A percentile compares a stretch with the other conserved stretches of the same genome.
These are phyloP conservation scores for Cirrhinus mrigala DNA, from an alignment of 2,797 vertebrate species.

Conservation along the genomic window DNA sequence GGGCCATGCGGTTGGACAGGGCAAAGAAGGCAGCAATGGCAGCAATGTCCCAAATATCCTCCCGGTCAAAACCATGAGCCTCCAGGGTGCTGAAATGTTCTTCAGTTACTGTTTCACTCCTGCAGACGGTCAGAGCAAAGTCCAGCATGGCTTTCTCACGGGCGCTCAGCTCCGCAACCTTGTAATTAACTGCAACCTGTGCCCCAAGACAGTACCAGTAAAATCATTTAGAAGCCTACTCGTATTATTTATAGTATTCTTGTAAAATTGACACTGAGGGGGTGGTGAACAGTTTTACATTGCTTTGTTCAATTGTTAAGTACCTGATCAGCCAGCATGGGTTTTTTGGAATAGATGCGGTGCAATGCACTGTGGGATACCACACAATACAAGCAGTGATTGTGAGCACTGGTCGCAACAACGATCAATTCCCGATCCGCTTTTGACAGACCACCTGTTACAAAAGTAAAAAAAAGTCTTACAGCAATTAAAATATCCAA, in stretches of 20 bases:
- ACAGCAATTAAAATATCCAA: not conserved
- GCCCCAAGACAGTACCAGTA: not conserved
- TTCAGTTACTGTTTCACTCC: slow-evolving; percentile 83
- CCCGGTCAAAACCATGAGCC: slow-evolving; percentile 82
- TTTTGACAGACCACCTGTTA: slow-evolving; percentile 84
- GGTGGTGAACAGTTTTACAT: not conserved
- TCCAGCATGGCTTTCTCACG: slow-evolving; percentile 85
- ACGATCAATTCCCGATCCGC: slow-evolving; percentile 88
- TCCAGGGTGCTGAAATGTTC: slow-evolving; percentile 82
- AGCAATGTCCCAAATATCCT: slow-evolving; percentile 89
- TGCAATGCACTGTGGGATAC: slow-evolving; percentile 85
- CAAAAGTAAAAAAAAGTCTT: not conserved
- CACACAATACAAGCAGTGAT: slow-evolving; percentile 87
- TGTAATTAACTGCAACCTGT: slow-evolving; percentile 84
- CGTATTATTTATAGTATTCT: not conserved
- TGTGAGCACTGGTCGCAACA: slow-evolving; percentile 83
- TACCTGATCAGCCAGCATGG: slow-evolving; percentile 86
- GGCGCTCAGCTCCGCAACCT: slow-evolving; percentile 78
- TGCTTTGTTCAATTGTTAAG: not conserved
- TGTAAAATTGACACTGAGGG: not conserved
- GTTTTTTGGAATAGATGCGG: slow-evolving; percentile 87
- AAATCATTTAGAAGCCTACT: not conserved
- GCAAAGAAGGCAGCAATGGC: slow-evolving; percentile 86
- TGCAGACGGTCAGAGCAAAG: slow-evolving; percentile 84
- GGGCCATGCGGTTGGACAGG: slow-evolving; percentile 86